Evolutionary conservation across 2,113 vertebrate species (phyloP), one percentile per base, ranked within the genome.

Genomic region (Acrocephalus arundinaceus): DNA sequence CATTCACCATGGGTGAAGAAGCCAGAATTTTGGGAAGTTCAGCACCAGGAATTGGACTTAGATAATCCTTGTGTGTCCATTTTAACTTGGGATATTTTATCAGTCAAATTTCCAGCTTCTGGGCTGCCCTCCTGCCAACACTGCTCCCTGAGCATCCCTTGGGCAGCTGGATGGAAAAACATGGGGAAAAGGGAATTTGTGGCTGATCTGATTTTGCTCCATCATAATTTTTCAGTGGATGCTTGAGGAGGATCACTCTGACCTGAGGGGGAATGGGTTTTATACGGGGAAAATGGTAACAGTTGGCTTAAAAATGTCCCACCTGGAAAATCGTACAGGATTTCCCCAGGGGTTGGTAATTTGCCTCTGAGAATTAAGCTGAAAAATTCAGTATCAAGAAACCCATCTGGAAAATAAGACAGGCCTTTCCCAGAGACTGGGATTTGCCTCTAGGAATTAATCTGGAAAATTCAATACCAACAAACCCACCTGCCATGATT

Each of bases 231-330:
- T 75, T 17, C 13, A n/a, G 41, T 1, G 0, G 25, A 4, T 11
- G 10, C 4, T 31, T 2, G 4, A n/a, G 18, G 5, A 39, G 10
- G 9, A 41, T 68, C 10, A 1, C 49, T 63, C 43, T 20, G 19
- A 20, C 41, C 30, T 24, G 4, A 54, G 21, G 0, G 73, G 45
- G 15, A 75, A 33, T 2, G 41, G 46, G 7, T 41, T 94, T 89
- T 22, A 74, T 37, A 20, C 33, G 0, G 0, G 22, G 22, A 21
- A 85, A 49, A 74, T 0, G 13, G 14, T 9, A 59, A 67, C 9
- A 52, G 17, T 25, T 24, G 85, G 39, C 8, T 81, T 66, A 49
- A 55, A 87, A 93, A 80, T 15, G 27, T 62, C 57, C 27, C 79
- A 25, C 55, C 24, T 45, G 59, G 87, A 83, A 80, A 96, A 70